These are phyloP conservation scores for Vultur gryphus DNA, from an alignment of 2,797 vertebrate genomes.

Conservation along the genomic window DNA sequence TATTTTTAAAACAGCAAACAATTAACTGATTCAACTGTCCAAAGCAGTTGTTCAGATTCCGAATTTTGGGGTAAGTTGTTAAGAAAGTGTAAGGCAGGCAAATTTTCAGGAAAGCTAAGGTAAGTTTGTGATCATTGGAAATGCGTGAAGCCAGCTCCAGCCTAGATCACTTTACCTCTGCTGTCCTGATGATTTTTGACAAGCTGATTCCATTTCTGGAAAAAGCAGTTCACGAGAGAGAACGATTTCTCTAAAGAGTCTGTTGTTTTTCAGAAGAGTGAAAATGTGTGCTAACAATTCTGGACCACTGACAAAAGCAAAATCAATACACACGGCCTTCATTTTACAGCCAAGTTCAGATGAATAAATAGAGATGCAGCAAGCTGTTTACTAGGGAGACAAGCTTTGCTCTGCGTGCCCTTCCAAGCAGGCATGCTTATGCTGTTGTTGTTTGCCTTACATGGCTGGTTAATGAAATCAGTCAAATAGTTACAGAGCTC, in stretches of 20 bases:
- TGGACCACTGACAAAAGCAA: slow-evolving; percentile 73
- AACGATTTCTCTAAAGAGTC: slow-evolving; percentile 54
- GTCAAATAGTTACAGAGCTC: not conserved
- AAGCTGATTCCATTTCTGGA: slow-evolving; percentile 31
- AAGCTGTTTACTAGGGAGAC: slow-evolving; percentile 45
- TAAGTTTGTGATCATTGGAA: not conserved
- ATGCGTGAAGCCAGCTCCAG: not conserved
- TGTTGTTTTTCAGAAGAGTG: slow-evolving; percentile 71
- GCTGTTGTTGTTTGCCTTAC: not conserved
- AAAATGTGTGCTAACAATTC: slow-evolving; percentile 70
- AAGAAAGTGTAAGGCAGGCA: not conserved
- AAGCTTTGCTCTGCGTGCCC: not conserved
- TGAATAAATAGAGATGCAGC: slow-evolving; percentile 52
- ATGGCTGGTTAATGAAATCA: not conserved
- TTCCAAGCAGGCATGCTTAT: not conserved
- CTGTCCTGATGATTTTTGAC: slow-evolving; percentile 33
- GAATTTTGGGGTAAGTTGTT: not conserved
- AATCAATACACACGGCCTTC: slow-evolving; percentile 67
- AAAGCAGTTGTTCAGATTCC: not conserved
- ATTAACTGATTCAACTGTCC: slow-evolving; percentile 28
- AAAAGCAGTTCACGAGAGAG: slow-evolving; percentile 13
- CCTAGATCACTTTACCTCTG: not conserved
- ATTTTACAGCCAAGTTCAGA: slow-evolving; percentile 61
- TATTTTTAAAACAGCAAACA: slow-evolving; percentile 42
- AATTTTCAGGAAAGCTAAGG: slow-evolving; percentile 24